phyloP scores from a whole-genome alignment of 92 coral and sea anemone genomes.

The Palythoa heliodiscus region DNA sequence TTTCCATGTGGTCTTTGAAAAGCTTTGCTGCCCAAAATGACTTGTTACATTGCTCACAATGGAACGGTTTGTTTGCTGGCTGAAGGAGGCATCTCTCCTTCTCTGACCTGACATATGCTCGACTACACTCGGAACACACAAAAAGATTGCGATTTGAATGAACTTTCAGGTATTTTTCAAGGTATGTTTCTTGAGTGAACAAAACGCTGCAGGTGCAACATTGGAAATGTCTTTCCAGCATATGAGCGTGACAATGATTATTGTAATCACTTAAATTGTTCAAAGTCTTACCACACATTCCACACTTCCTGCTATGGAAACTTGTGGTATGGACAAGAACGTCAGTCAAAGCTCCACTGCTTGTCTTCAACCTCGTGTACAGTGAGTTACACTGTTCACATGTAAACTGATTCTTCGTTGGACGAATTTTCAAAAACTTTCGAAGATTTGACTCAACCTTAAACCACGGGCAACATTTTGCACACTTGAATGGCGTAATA shows the following conservation, averaged over 20 bases:
- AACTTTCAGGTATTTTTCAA: conserved; percentile 1
- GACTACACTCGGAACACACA: conserved; percentile 2
- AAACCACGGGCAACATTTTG: conserved; percentile 8
- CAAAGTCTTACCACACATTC: not conserved
- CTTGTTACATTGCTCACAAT: conserved; percentile 29
- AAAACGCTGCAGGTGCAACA: conserved; percentile 13
- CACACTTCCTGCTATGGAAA: not conserved
- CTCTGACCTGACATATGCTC: conserved; percentile 26
- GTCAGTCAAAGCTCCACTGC: not conserved
- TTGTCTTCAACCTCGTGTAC: not conserved
- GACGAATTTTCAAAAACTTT: not conserved
- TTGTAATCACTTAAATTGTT: conserved; percentile 5
- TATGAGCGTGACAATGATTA: conserved; percentile 1
- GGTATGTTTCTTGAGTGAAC: conserved; percentile 16
- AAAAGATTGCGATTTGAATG: conserved; percentile 27
- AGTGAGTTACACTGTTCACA: not conserved
- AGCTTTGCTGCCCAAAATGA: not conserved
- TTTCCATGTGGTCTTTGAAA: conserved; percentile 19
- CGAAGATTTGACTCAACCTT: not conserved
- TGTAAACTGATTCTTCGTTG: not conserved
- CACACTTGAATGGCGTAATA: not conserved
- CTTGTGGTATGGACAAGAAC: not conserved
- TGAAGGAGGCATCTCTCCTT: not conserved
- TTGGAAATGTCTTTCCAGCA: conserved; percentile 15
- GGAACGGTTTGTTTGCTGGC: conserved; percentile 12